Evolutionary conservation across 2,113 vertebrate species (phyloP).

Genomic region (Todiramphus saurophagus): DNA sequence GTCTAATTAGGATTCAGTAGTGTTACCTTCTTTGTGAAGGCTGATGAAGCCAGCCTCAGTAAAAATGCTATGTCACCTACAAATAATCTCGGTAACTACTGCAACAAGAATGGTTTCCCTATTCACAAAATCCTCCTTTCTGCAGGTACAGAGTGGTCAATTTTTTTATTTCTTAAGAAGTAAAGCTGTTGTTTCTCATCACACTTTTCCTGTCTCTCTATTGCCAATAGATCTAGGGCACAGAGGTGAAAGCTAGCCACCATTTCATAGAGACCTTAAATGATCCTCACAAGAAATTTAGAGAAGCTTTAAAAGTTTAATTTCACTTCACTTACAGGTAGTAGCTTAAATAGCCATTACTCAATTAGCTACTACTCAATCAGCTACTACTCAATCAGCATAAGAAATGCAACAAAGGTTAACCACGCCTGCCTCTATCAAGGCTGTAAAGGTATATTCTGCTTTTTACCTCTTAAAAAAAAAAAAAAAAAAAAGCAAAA

Average conservation of each 20-base stretch:
- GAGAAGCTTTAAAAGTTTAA: neutral
- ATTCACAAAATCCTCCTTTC: neutral
- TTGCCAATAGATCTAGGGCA: neutral
- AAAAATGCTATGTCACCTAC: neutral
- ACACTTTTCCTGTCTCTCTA: neutral
- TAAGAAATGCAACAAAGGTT: neutral
- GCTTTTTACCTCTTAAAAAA: neutral
- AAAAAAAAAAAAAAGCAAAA: too few relatives aligned
- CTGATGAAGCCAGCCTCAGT: neutral
- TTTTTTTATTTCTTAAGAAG: neutral
- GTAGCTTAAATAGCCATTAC: neutral
- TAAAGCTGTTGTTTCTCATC: neutral
- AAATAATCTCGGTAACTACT: neutral
- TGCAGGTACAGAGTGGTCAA: neutral
- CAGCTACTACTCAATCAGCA: neutral
- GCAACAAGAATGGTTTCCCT: neutral
- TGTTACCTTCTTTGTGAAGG: neutral
- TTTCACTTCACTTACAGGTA: neutral
- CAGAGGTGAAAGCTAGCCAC: neutral
- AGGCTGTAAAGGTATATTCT: neutral
- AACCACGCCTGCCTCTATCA: neutral
- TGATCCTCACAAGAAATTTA: neutral
- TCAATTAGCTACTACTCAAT: neutral
- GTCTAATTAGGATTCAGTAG: conserved; percentile 28
- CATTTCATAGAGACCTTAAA: neutral